Conservation (phyloP, 2,113 vertebrate genomes). For the Sarotherodon lohbergeri region DNA sequence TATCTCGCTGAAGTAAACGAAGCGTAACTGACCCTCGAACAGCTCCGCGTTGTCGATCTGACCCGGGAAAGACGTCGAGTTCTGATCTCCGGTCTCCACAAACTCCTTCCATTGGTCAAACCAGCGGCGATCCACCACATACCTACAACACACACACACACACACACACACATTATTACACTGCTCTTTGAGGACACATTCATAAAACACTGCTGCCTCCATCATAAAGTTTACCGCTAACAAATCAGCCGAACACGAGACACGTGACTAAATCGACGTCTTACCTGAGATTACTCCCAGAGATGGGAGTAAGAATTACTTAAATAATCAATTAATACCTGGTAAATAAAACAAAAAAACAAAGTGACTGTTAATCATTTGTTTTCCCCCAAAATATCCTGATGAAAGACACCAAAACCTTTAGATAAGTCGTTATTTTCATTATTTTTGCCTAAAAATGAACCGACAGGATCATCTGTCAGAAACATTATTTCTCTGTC, state of each 20-base stretch:
- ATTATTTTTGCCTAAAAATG: background rate
- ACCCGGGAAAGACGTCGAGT: slow-evolving; percentile 76
- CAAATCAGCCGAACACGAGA: background rate
- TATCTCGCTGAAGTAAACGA: background rate
- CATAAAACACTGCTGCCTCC: background rate
- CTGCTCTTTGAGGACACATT: background rate
- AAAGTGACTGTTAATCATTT: background rate
- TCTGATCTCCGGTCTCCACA: slow-evolving; percentile 75
- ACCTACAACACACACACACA: slow-evolving; percentile 63
- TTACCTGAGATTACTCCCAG: background rate
- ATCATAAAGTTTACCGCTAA: rapidly evolving
- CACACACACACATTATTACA: background rate
- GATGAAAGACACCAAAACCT: background rate
- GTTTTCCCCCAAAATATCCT: background rate
- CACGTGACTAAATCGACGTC: background rate
- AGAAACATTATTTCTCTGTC: background rate
- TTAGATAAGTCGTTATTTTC: background rate
- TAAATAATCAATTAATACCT: too few relatives aligned
- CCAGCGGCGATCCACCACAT: slow-evolving; percentile 79
- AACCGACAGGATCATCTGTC: background rate
- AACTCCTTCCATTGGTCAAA: slow-evolving; percentile 81
- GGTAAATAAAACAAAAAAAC: background rate
- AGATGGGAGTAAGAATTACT: background rate
- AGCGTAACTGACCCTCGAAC: slow-evolving; percentile 72
- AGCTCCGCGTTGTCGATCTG: slow-evolving; percentile 79